Evolutionary conservation across 2,113 vertebrate genomes (phyloP), one percentile per base, ranked within the genome.

Genomic region (Copsychus sechellarum): DNA sequence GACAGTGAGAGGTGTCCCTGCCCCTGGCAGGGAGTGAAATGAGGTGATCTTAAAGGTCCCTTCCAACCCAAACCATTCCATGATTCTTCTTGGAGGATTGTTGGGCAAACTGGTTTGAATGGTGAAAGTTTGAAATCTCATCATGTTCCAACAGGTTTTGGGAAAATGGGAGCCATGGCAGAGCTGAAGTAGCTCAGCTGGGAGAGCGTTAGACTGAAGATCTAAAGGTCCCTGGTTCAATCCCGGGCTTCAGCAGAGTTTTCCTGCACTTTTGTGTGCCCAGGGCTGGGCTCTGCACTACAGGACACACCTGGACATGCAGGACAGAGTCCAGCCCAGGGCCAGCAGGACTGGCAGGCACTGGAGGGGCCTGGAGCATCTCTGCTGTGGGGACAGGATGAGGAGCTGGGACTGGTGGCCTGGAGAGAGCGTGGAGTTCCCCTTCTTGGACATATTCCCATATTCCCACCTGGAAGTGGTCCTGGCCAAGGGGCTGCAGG

Each of bases 141-240:
- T 79, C 5, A 1, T 6, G 2, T 60, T 47, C 2, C 65, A 80
- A n/a, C 17, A 83, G 22, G 1, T 76, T 77, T 42, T 31, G 24
- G 8, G 12, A n/a, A 67, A 82, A 61, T 1, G 0, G 0, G 0
- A 1, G 1, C 1, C 0, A 0, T 0, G 29, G 4, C 31, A 84
- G 7, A 3, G 95, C 92, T 96, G 92, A 95, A 95, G 94, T 96
- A 96, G 94, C 92, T 96, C 87, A 96, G 48, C 48, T 50, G 48
- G 10, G 34, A 95, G 93, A 95, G 94, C n/a, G 58, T 96, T 96
- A 96, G 94, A 96, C 94, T 96, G 91, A 95, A 96, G 94, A 95
- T 95, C 93, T 95, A 95, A 96, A 96, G 94, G 96, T 96, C 93
- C 96, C 86, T 95, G 94, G 96, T 96, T 96, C 94, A 90, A 96